These are phyloP conservation scores for Steromphala cineraria DNA, from an alignment of 2,888 invertebrate species.

Conservation along the genomic window DNA sequence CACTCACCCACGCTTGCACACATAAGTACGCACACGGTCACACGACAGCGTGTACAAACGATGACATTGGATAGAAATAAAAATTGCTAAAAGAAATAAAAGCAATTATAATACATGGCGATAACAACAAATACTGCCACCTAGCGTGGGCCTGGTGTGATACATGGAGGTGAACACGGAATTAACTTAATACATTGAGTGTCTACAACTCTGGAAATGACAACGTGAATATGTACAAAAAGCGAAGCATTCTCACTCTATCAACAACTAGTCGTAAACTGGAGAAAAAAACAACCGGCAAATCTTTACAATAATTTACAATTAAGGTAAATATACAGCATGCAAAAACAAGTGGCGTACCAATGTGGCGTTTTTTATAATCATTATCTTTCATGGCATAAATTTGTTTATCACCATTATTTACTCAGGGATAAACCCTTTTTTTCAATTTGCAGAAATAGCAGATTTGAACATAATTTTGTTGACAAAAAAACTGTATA, in stretches of 20 bases:
- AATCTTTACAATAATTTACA: too few relatives aligned
- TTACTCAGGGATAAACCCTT: too few relatives aligned
- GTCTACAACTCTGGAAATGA: neutral
- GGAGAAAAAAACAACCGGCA: too few relatives aligned
- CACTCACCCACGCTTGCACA: conserved; percentile 16
- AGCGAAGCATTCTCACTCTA: neutral
- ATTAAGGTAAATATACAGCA: too few relatives aligned
- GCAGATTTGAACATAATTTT: too few relatives aligned
- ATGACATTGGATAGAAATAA: conserved; percentile 5
- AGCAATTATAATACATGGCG: neutral
- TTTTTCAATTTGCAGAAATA: too few relatives aligned
- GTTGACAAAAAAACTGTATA: too few relatives aligned
- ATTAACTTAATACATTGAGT: conserved; percentile 2
- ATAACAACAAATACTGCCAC: neutral
- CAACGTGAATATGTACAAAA: neutral
- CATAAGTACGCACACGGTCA: conserved; percentile 5
- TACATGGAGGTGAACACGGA: neutral
- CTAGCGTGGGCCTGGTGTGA: neutral
- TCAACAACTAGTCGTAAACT: too few relatives aligned
- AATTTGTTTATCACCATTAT: too few relatives aligned
- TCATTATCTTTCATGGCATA: too few relatives aligned
- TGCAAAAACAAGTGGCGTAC: too few relatives aligned
- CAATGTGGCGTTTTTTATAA: too few relatives aligned
- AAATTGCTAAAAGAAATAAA: conserved; percentile 10
- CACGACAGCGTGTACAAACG: conserved; percentile 5